Base-by-base conservation (phyloP, 2,888 invertebrate species). In the Buathra laborator region DNA sequence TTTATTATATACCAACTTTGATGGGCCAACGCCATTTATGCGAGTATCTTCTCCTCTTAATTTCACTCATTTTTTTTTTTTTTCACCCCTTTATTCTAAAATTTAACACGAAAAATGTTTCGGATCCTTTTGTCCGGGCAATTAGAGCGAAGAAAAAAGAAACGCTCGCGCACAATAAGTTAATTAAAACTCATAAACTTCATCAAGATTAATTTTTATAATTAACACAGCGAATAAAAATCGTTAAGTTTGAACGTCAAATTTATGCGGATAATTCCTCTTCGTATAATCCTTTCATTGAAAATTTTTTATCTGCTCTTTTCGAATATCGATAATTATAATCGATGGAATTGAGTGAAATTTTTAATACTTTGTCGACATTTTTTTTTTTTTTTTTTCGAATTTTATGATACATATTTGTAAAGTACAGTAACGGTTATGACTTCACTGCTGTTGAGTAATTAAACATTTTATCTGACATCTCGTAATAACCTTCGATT, bases 1-100 rank as follows among this genome's bases (percentile, higher is more conserved):
- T 66, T 80, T 70, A 74, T 43, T 53, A 32, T 70, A 51, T 72
- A 72, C 74, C 81, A 80, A 78, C 78, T 86, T 83, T 85, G 85
- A 85, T 78, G 79, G 79, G 72, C 67, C 72, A 46, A 74, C 81
- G 67, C 37, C 37, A 85, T 86, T 85, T 83, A 86, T 86, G 76
- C 74, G 62, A 62, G 59, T 66, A 75, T 78, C 80, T 66, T 74
- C 68, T 67, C 16, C 79, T 76, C 78, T 78, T 67, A 32, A 72
- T 59, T 43, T 43, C 48, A 14, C 62, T 32, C 32, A 37, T 70
- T 32, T 32, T 32, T 6, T 7, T 32, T 6, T 7, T 10, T 3
- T 16, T 53, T 29, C 59, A 59, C 62, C 29, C 32, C 14, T 29
- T 62, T n/a, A 14, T 32, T 29, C 29, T 2, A 5, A 6, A 29